phyloP scores from a whole-genome alignment of 2,888 invertebrate genomes.

The Penaeus monodon region DNA sequence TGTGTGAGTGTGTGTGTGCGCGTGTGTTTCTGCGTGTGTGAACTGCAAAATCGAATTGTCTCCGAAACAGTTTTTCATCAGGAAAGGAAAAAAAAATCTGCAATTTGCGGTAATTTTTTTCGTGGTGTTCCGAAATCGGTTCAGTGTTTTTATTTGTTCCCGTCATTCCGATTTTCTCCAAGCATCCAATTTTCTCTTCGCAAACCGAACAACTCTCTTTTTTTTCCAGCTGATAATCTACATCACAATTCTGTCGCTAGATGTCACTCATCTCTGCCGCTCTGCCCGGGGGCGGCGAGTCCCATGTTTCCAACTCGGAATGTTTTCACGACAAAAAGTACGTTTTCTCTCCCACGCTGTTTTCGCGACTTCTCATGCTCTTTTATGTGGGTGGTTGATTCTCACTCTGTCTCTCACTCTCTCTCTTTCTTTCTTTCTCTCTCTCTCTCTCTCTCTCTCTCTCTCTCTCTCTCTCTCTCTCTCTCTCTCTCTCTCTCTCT shows the following conservation, averaged over 20 bases:
- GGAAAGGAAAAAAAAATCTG: background rate
- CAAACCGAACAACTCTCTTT: too few relatives aligned
- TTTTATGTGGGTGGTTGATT: background rate
- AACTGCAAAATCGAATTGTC: background rate
- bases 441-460: constrained; percentile 1
- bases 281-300: too few relatives aligned
- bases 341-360: background rate
- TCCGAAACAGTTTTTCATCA: background rate
- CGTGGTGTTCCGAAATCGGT: too few relatives aligned
- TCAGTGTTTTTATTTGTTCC: too few relatives aligned
- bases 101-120: background rate
- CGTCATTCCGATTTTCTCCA: too few relatives aligned
- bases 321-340: too few relatives aligned
- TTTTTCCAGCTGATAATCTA: too few relatives aligned
- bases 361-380: background rate
- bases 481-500: constrained; percentile 9
- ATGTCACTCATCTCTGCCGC: too few relatives aligned
- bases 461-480: constrained; percentile 20
- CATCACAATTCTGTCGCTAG: too few relatives aligned
- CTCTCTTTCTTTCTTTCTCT: constrained; percentile 2
- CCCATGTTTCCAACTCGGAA: too few relatives aligned
- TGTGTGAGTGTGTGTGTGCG: background rate
- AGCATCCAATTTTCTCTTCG: too few relatives aligned
- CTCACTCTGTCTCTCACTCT: background rate
- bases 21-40: background rate